phyloP scores from a whole-genome alignment of 2,888 invertebrate species.

The Thelaira solivaga region DNA sequence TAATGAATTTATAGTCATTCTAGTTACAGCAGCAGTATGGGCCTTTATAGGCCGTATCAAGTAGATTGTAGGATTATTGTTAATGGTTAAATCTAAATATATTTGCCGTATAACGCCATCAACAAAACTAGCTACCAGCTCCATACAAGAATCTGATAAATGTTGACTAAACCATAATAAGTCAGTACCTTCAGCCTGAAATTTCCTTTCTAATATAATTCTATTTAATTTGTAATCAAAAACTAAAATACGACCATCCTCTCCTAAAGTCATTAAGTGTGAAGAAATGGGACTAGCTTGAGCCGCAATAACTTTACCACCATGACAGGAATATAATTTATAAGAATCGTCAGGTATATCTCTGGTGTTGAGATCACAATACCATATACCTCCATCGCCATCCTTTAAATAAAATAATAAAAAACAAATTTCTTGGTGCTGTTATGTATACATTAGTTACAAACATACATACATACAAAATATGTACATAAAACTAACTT shows the following conservation, averaged over 20 bases:
- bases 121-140: slow-evolving; percentile 83
- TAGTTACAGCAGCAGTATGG: slow-evolving; percentile 81
- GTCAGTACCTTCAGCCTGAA: slow-evolving; percentile 79
- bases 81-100: slow-evolving; percentile 67
- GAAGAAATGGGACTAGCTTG: slow-evolving; percentile 83
- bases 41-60: slow-evolving; percentile 81
- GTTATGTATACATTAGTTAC: too few species aligned
- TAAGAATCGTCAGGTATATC: slow-evolving; percentile 76
- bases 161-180: slow-evolving; percentile 85
- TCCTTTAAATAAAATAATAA: slow-evolving; percentile 79
- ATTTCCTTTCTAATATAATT: slow-evolving; percentile 81
- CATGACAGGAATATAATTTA: slow-evolving; percentile 83
- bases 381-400: slow-evolving; percentile 90
- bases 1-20: slow-evolving; percentile 80
- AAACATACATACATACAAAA: too few species aligned
- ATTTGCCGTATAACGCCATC: slow-evolving; percentile 84
- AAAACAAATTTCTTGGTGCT: neutral
- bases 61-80: slow-evolving; percentile 62
- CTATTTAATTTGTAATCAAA: slow-evolving; percentile 82
- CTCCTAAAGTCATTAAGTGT: slow-evolving; percentile 85
- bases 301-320: slow-evolving; percentile 85
- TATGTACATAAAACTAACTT: slow-evolving; percentile 64
- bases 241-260: slow-evolving; percentile 84
- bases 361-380: slow-evolving; percentile 82
- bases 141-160: slow-evolving; percentile 81